Conservation (phyloP, 1,140 invertebrate species). For the Augochlora pura region DNA sequence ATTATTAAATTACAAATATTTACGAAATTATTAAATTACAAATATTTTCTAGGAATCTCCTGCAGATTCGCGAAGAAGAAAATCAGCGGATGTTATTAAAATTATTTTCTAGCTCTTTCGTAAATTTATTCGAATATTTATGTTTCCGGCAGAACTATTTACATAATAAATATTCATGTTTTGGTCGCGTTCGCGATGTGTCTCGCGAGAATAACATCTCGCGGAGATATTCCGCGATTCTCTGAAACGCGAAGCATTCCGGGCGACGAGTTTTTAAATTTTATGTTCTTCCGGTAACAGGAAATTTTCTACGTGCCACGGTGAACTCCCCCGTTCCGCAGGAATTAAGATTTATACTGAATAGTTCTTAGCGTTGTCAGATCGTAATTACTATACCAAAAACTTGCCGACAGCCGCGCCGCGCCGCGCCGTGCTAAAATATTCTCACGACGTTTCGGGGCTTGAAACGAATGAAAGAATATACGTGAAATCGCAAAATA, state of each 20-base stretch:
- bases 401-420: background rate
- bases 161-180: background rate
- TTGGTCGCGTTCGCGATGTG: background rate
- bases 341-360: slow-evolving; percentile 38
- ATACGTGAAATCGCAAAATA: too few species aligned
- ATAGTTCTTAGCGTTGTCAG: slow-evolving; percentile 5
- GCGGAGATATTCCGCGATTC: background rate
- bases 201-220: background rate
- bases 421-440: background rate
- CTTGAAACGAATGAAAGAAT: too few species aligned
- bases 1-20: too few species aligned
- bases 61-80: too few species aligned
- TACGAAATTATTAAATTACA: too few species aligned
- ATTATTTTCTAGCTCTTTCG: too few species aligned
- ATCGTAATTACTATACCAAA: slow-evolving; percentile 7
- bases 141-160: too few species aligned
- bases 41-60: too few species aligned
- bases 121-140: too few species aligned
- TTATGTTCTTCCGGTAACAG: slow-evolving; percentile 14
- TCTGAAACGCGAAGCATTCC: slow-evolving; percentile 7
- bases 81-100: too few species aligned
- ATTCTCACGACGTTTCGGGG: too few species aligned
- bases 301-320: slow-evolving; percentile 37
- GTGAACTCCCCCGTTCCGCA: background rate
- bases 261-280: slow-evolving; percentile 22